Conservation (phyloP, 2,113 vertebrate species). For the Sprattus sprattus region DNA sequence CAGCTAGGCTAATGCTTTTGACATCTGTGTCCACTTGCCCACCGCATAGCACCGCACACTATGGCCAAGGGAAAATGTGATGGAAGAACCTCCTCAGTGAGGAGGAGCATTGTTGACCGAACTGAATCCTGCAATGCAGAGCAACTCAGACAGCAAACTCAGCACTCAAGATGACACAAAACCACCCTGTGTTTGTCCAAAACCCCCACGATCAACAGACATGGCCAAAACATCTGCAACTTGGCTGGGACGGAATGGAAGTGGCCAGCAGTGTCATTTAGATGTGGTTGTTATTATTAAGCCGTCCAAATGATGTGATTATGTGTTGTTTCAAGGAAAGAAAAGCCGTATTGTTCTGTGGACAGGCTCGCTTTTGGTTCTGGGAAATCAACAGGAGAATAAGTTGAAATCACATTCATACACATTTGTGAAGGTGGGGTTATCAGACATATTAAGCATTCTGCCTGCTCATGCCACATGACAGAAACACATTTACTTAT, state of each 20-base stretch:
- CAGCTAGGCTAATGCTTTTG: constrained; percentile 29
- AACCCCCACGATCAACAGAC: neutral
- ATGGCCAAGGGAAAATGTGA: neutral
- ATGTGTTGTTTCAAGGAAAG: neutral
- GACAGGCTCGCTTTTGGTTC: neutral
- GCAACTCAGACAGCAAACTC: neutral
- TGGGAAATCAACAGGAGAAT: neutral
- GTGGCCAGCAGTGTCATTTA: neutral
- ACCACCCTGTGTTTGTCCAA: constrained; percentile 1
- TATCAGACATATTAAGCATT: neutral
- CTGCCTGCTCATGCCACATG: neutral
- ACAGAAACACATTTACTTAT: neutral
- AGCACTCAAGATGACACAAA: constrained; percentile 9
- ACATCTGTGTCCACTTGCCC: constrained; percentile 23
- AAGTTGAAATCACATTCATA: neutral
- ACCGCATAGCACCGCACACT: neutral
- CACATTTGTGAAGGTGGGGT: neutral
- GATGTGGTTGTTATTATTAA: constrained; percentile 6
- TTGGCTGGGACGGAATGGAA: neutral
- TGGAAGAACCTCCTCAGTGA: neutral
- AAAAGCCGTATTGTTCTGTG: neutral
- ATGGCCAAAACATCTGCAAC: neutral
- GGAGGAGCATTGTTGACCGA: neutral
- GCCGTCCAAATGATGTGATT: neutral
- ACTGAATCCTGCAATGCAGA: neutral